Base-by-base conservation (phyloP, 2,888 invertebrate species). In the Apoderus coryli region DNA sequence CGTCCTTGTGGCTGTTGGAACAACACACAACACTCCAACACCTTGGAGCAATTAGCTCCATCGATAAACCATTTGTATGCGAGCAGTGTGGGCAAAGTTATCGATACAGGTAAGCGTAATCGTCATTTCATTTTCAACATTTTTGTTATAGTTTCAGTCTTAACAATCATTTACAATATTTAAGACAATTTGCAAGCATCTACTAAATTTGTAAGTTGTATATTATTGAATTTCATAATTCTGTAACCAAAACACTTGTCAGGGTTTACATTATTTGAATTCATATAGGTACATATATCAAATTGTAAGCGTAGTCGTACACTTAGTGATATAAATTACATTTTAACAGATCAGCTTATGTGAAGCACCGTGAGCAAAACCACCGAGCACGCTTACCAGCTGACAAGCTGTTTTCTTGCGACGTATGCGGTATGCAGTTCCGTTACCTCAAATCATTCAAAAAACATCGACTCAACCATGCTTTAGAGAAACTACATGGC, bases 21-120 rank as follows among this genome's bases (percentile, higher is more conserved):
- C 79, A 84, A 43, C 85, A 86, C 56, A 80, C 82, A 1, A 75
- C 82, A 1, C 60, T 88, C 11, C 85, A 86, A 51, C 86, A 86
- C 57, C 76, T 84, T 34, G 55, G 54, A 13, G 45, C 69, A 50
- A 49, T 54, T 4, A 45, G 47, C 27, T 44, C 53, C 13, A 7
- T 19, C 19, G 86, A 86, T 55, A 88, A 86, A 50, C 85, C 86
- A 9, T 86, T 85, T 59, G 82, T 85, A 23, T 88, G 86, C 60
- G 86, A 86, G 49, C 86, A 86, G 54, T 88, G 86, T 56, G 86
- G 86, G 4, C 86, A 88, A 51, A 81, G 84, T 49, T 88, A 88
- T 61, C 72, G 52, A 32, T 88, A 86, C 56, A 69, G 84, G 34
- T 84, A 84, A 23, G 84, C 84, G n/a, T n/a, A n/a, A n/a, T n/a